Conservation (phyloP, 2,888 invertebrate genomes). For the Cerastis leucographa region DNA sequence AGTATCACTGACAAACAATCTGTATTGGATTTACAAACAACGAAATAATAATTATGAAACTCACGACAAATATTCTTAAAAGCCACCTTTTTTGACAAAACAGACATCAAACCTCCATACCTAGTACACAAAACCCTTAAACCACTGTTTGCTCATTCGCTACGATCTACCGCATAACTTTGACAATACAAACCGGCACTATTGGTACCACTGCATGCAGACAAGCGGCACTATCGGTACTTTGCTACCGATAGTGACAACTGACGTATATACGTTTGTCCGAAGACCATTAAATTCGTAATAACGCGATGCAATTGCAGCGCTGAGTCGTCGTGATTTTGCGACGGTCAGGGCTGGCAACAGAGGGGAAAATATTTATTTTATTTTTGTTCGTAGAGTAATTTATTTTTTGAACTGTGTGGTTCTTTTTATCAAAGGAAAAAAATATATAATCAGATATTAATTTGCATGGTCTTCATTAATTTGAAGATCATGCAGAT, state of each 20-base stretch:
- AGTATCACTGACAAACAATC: not conserved
- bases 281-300: constrained; percentile 75
- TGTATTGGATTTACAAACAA: not conserved
- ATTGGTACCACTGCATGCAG: constrained; percentile 33
- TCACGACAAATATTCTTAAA: not conserved
- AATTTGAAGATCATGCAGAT: too few species aligned
- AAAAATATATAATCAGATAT: rapidly evolving
- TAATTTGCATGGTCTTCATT: not conserved
- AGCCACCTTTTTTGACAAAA: not conserved
- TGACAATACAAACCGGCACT: constrained; percentile 48
- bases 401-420: not conserved
- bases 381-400: not conserved
- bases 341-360: constrained; percentile 67
- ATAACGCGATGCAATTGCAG: constrained; percentile 75
- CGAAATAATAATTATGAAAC: not conserved
- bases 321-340: constrained; percentile 66
- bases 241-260: constrained; percentile 52
- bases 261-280: constrained; percentile 64
- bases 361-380: not conserved
- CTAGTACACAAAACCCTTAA: constrained; percentile 25
- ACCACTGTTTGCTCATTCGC: constrained; percentile 45
- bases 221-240: constrained; percentile 34
- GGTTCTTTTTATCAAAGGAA: not conserved
- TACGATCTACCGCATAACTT: constrained; percentile 60
- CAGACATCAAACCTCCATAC: not conserved